Evolutionary conservation across 2,797 vertebrate genomes (phyloP), one percentile per base, ranked within the genome.

Genomic region (Crax fasciolata): DNA sequence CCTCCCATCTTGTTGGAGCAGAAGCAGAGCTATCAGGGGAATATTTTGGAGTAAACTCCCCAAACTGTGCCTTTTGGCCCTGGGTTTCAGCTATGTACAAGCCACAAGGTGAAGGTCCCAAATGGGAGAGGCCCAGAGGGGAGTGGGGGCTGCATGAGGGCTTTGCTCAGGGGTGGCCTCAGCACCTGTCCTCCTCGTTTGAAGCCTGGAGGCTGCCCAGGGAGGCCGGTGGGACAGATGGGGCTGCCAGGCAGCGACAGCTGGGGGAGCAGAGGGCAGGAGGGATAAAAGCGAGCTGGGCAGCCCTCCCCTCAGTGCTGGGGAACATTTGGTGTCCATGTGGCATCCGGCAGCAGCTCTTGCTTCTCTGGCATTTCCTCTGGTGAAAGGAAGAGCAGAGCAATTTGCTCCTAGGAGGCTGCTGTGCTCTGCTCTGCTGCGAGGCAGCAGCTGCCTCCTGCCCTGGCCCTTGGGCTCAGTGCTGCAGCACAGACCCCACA

Each of bases 321-420:
- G 70, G 74, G 92, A 96, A 97, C 96, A 96, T 97, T 97, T 97
- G 96, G 96, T 96, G 94, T 96, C 96, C 96, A 97, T 92, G 95
- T 96, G 96, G 92, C 95, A 96, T 95, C 93, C 94, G 93, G 96
- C 93, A 96, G 93, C 85, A 66, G 85, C 41, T 73, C 84, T 91
- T 71, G 62, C 93, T 92, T 67, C 93, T 95, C 90, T 94, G 96
- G 96, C 87, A 97, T 96, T 97, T 97, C 96, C 96, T 97, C 83
- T 95, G 94, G 96, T 93, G 94, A 96, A 94, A 94, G 94, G 95
- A 97, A 96, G 91, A 96, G 95, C 87, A 96, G 94, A 96, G 89
- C 89, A 68, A 68, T 94, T 94, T 6, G 2, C 83, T 92, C 95
- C 84, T 81, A 74, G 79, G 93, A 90, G 94, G 94, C 95, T 97